Base-by-base conservation (phyloP, 2,888 invertebrate species). In the Sphaeridia pumilis region DNA sequence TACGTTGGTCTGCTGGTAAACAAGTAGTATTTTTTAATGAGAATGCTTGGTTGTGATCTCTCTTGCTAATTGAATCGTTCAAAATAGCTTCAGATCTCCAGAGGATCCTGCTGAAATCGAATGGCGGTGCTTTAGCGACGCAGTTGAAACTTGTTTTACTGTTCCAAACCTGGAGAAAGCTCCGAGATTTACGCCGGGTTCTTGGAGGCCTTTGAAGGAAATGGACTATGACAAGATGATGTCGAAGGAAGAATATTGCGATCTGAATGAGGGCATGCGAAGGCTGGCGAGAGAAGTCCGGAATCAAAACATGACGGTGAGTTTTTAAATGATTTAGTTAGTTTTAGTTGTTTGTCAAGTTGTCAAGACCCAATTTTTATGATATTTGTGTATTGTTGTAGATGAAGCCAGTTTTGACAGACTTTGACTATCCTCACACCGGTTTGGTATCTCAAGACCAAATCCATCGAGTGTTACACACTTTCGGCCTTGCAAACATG, bases 1-100 rank as follows among this genome's bases (percentile, higher is more conserved):
- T 59, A 80, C 82, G 0, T 70, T 87, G 36, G 79, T 81, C 73
- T 78, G 83, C 66, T 80, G 83, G 79, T 86, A 69, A 73, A 78
- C 73, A 4, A 45, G 14, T 57, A 26, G 17, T 44, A 38, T 4
- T 14, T 10, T 31, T 46, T 28, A 31, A 17, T 4, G 31, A 10
- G 31, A 31, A 31, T 10, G 14, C 31, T 31, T 7, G 14, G 31
- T 7, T 31, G 31, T 31, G 14, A 14, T 10, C 31, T 31, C 10
- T 14, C 7, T 31, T 7, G 4, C 22, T 17, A 17, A 43, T 22
- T 43, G 20, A 21, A 43, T n/a, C 22, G 21, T 21, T 4, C 17
- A 43, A 43, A 31, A 31, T 43, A 64, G 64, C 43, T 64, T 57
- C 56, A 56, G 57, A 2, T 62, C 59, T 24, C 62, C 60, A 4